Evolutionary conservation across 37 sponge, comb jelly and placozoan species (phyloP).

Genomic region (Tethya wilhelma): DNA sequence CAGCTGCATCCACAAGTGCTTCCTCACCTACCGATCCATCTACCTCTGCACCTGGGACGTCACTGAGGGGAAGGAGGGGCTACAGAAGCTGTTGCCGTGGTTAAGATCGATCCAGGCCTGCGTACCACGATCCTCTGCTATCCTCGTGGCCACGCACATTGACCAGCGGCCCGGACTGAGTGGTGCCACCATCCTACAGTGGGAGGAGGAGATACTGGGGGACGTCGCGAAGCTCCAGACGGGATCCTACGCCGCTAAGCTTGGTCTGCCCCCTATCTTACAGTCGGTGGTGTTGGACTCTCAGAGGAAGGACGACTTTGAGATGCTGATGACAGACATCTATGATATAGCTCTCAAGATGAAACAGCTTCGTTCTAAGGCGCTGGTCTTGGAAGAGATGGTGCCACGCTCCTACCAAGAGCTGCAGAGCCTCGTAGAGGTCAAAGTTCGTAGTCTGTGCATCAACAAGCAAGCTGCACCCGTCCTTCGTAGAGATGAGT

Average conservation of each 20-base stretch:
- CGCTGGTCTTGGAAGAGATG: slow-evolving; percentile 30
- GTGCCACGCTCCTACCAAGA: slow-evolving; percentile 65
- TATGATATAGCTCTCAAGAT: slow-evolving; percentile 33
- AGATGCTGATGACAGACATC: slow-evolving; percentile 41
- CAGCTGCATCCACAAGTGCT: slow-evolving; percentile 51
- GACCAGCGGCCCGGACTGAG: slow-evolving; percentile 45
- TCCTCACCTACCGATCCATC: slow-evolving; percentile 64
- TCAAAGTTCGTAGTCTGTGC: slow-evolving; percentile 47
- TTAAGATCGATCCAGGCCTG: slow-evolving; percentile 72
- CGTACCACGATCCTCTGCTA: slow-evolving; percentile 53
- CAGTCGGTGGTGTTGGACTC: slow-evolving; percentile 55
- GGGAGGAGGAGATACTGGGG: slow-evolving; percentile 53
- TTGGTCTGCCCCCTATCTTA: slow-evolving; percentile 54
- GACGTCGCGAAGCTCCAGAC: slow-evolving; percentile 10
- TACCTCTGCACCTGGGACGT: slow-evolving; percentile 66
- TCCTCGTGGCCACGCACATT: slow-evolving; percentile 68
- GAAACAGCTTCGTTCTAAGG: slow-evolving; percentile 17
- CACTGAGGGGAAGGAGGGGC: slow-evolving; percentile 37
- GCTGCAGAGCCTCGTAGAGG: slow-evolving; percentile 67
- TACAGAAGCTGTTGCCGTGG: slow-evolving; percentile 45
- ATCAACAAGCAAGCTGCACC: slow-evolving; percentile 14
- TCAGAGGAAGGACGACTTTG: slow-evolving; percentile 38
- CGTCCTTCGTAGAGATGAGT: slow-evolving; percentile 51
- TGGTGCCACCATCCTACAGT: slow-evolving; percentile 25
- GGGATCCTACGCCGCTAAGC: not conserved